phyloP scores from a whole-genome alignment of 1,140 invertebrate species.

The Drosophila arizonae region DNA sequence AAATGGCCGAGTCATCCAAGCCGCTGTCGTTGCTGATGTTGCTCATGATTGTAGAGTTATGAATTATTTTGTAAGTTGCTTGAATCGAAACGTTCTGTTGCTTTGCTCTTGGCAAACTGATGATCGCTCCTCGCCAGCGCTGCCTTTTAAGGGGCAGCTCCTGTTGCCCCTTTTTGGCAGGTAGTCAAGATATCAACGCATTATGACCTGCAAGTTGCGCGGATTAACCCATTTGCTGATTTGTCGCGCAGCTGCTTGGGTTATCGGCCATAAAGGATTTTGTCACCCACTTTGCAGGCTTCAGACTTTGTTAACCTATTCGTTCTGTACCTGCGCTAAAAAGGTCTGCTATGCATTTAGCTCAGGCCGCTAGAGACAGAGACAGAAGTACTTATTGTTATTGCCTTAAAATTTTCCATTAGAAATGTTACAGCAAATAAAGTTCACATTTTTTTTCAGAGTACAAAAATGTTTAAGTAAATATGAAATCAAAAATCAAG shows the following conservation, averaged over 20 bases:
- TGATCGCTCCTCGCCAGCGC: neutral
- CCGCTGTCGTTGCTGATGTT: slow-evolving; percentile 62
- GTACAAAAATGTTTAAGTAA: too few species aligned
- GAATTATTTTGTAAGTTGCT: neutral
- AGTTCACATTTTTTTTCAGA: too few species aligned
- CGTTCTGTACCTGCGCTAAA: too few species aligned
- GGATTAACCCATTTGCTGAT: slow-evolving; percentile 17
- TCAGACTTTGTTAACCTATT: neutral
- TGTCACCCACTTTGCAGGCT: neutral
- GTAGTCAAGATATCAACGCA: slow-evolving; percentile 2
- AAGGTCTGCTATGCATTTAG: too few species aligned
- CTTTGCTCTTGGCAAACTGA: slow-evolving; percentile 38
- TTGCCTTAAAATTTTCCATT: too few species aligned
- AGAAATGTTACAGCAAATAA: too few species aligned
- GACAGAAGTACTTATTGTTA: too few species aligned
- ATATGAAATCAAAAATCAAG: too few species aligned
- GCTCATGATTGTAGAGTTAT: slow-evolving; percentile 38
- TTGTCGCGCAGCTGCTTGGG: slow-evolving; percentile 15
- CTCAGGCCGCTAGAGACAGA: too few species aligned
- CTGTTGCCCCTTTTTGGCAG: slow-evolving; percentile 9
- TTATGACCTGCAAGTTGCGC: neutral
- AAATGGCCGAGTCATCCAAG: slow-evolving; percentile 53
- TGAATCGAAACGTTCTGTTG: neutral
- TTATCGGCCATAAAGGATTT: slow-evolving; percentile 16
- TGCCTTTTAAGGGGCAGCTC: slow-evolving; percentile 36